Evolutionary conservation across 2,113 vertebrate species (phyloP).

Genomic region (Gadus chalcogrammus): DNA sequence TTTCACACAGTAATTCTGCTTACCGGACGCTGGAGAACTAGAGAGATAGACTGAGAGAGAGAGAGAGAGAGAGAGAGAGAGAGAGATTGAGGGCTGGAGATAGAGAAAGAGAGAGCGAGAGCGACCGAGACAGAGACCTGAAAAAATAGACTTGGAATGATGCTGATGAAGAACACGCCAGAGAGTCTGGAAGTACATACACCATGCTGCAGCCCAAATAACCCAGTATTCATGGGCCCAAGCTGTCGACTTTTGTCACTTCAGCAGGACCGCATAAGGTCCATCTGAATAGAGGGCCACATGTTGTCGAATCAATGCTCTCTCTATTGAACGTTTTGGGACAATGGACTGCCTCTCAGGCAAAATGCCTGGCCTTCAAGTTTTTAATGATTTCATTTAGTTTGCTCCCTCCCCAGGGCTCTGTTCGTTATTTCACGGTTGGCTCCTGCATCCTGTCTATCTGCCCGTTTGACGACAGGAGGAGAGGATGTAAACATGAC

Average conservation of each 20-base stretch:
- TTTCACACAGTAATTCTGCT: conserved; percentile 10
- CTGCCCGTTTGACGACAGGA: conserved; percentile 19
- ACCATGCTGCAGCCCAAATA: conserved; percentile 39
- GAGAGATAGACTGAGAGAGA: background rate
- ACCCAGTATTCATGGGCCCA: conserved; percentile 57
- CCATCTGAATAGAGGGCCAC: conserved; percentile 59
- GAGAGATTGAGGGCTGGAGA: background rate
- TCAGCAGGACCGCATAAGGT: conserved; percentile 57
- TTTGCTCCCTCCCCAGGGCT: conserved; percentile 35
- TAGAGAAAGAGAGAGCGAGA: conserved; percentile 17
- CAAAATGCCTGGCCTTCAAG: conserved; percentile 66
- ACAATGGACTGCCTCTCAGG: conserved; percentile 59
- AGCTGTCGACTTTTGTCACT: conserved; percentile 62
- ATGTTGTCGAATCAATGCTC: conserved; percentile 62
- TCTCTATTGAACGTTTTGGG: conserved; percentile 56
- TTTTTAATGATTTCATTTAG: conserved; percentile 16
- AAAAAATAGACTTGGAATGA: background rate
- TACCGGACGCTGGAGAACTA: too few species aligned
- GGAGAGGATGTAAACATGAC: conserved; percentile 2
- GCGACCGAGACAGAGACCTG: background rate
- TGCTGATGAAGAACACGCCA: conserved; percentile 21
- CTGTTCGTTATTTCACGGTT: background rate
- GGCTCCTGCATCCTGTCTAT: conserved; percentile 15
- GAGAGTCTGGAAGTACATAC: conserved; percentile 40
- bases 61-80: conserved; percentile 2